Conservation (phyloP, 2,888 invertebrate species). For the Lithophane leautieri region DNA sequence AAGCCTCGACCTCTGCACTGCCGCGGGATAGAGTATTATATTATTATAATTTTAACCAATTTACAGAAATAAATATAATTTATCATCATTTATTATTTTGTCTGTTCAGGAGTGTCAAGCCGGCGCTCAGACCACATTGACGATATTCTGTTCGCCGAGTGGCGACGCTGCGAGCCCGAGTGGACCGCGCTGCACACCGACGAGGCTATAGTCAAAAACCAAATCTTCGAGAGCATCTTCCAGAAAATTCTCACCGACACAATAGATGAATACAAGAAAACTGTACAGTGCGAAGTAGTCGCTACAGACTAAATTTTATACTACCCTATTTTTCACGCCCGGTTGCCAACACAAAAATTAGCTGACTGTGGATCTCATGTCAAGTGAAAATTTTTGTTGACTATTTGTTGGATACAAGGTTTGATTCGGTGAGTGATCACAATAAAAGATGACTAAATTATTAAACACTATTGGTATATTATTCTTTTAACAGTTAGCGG, state of each 20-base stretch:
- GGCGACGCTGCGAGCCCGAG: conserved; percentile 86
- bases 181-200: conserved; percentile 85
- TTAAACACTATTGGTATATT: no score
- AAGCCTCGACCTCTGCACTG: no score
- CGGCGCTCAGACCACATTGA: conserved; percentile 86
- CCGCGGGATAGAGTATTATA: no score
- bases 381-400: not conserved
- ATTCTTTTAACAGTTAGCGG: no score
- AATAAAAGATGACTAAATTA: no score
- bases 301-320: conserved; percentile 30
- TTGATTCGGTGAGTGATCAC: no score
- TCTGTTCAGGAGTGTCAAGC: conserved; percentile 77
- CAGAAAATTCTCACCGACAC: conserved; percentile 84
- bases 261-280: conserved; percentile 84
- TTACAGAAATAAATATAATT: no score
- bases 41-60: no score
- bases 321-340: conserved; percentile 4
- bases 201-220: conserved; percentile 84
- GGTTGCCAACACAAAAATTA: not conserved
- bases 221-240: conserved; percentile 86
- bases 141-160: conserved; percentile 85
- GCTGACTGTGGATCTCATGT: not conserved
- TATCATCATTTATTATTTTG: not conserved
- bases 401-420: no score
- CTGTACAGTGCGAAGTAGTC: conserved; percentile 63